Evolutionary conservation across 2,797 vertebrate species (phyloP).

Genomic region (Scolopax bukidnonensis): DNA sequence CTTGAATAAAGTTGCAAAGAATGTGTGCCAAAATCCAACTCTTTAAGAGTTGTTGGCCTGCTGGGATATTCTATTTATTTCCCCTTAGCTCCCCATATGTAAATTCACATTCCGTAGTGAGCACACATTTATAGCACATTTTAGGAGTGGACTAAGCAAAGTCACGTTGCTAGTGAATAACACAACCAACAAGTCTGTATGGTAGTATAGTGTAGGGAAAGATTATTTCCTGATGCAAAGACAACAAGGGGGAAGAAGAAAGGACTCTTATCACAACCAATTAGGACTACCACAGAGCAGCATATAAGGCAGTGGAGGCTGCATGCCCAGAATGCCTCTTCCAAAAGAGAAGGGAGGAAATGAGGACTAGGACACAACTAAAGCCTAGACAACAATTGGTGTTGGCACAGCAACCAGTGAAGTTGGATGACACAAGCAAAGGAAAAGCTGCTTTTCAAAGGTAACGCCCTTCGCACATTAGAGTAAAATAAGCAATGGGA

Average conservation of each 20-base stretch:
- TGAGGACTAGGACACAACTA: neutral
- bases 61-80: neutral
- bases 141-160: neutral
- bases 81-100: neutral
- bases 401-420: neutral
- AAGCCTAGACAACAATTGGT: neutral
- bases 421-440: neutral
- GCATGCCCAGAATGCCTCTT: neutral
- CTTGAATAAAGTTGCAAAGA: neutral
- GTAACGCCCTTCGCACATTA: neutral
- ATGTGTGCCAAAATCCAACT: neutral
- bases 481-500: neutral
- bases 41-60: neutral
- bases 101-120: neutral
- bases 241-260: neutral
- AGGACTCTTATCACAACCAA: neutral
- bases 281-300: neutral
- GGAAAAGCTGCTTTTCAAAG: neutral
- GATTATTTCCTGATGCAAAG: neutral
- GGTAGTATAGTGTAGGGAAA: neutral
- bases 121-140: neutral
- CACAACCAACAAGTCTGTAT: neutral
- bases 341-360: neutral
- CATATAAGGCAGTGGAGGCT: neutral
- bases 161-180: neutral